Percentiles rank a stretch among this genome's conserved stretches.
Conservation (phyloP, 2,797 vertebrate species). For the Nyctibius grandis region DNA sequence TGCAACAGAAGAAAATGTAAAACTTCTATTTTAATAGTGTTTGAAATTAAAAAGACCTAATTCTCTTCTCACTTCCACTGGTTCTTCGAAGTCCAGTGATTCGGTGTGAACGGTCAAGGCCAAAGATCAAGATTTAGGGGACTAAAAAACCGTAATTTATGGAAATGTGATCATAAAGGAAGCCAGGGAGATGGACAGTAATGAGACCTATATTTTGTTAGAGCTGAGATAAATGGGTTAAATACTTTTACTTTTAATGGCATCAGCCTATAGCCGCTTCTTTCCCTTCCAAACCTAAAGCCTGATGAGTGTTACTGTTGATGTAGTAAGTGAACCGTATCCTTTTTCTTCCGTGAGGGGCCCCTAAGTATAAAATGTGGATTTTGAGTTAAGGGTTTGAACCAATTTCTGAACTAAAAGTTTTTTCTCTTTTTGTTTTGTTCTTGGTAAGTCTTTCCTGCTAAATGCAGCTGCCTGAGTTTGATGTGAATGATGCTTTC, state of each 20-base stretch:
- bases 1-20: not conserved
- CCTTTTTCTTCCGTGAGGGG: not conserved
- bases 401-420: not conserved
- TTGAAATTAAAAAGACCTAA: not conserved
- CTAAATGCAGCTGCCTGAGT: not conserved
- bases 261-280: not conserved
- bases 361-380: not conserved
- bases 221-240: not conserved
- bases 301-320: not conserved
- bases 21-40: not conserved
- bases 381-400: not conserved
- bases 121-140: not conserved
- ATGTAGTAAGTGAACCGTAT: not conserved
- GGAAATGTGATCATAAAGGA: not conserved
- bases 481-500: not conserved
- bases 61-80: not conserved
- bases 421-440: not conserved
- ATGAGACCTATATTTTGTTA: not conserved
- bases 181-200: not conserved
- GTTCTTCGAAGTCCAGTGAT: not conserved
- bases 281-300: not conserved
- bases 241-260: not conserved
- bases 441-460: not conserved
- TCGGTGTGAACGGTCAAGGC: not conserved
- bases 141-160: not conserved